A percentile compares a stretch with the other conserved stretches of the same genome.
These are phyloP conservation scores for Heteractis magnifica DNA, from an alignment of 92 coral and sea anemone species.

Conservation along the genomic window DNA sequence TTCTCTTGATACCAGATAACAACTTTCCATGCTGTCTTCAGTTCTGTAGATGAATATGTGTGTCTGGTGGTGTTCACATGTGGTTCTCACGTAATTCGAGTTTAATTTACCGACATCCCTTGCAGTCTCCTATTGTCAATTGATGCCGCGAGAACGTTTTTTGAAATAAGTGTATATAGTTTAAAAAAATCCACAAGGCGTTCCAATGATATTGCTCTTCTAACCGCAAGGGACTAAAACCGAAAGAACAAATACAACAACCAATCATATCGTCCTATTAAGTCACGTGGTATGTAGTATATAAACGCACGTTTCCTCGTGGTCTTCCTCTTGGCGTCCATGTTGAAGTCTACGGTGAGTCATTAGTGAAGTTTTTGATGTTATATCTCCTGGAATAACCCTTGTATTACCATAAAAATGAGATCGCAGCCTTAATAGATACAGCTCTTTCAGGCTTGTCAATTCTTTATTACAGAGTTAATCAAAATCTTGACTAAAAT, in stretches of 20 bases:
- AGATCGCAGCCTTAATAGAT: background rate
- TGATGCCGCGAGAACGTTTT: too few species aligned
- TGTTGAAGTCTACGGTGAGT: background rate
- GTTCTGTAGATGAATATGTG: too few species aligned
- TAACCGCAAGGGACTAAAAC: background rate
- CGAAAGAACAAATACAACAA: background rate
- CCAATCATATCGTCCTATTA: background rate
- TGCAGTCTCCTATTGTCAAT: too few species aligned
- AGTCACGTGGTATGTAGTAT: background rate
- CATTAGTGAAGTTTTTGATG: background rate
- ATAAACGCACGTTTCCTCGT: background rate
- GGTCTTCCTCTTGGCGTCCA: conserved; percentile 2
- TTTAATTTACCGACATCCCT: too few species aligned
- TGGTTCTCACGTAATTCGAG: too few species aligned
- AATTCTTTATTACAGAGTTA: background rate
- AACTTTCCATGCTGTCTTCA: too few species aligned
- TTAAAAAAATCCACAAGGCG: background rate
- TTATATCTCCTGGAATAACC: background rate
- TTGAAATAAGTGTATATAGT: background rate
- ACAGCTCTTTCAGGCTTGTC: background rate
- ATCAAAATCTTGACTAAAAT: background rate
- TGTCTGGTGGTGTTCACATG: too few species aligned
- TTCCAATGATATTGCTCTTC: background rate
- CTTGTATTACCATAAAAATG: background rate
- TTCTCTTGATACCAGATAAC: too few species aligned